A percentile compares a stretch with the other conserved stretches of the same genome.
Evolutionary conservation across 2,888 invertebrate species (phyloP).

Genomic region (Leuctra nigra): DNA sequence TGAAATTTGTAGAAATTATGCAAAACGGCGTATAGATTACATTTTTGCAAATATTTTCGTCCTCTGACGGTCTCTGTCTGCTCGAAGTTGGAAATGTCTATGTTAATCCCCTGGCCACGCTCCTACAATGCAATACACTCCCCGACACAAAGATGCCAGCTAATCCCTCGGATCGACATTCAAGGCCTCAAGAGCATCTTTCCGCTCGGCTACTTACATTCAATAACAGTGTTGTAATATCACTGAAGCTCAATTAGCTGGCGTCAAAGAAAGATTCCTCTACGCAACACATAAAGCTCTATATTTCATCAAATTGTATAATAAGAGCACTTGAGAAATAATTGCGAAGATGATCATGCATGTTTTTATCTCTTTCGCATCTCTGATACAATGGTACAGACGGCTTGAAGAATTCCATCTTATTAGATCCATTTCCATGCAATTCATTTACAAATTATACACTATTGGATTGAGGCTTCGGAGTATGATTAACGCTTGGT

Average conservation of each 20-base stretch:
- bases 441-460: conserved; percentile 18
- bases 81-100: too few relatives aligned
- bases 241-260: conserved; percentile 8
- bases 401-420: neutral
- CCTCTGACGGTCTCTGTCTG: too few relatives aligned
- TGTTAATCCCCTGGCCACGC: conserved; percentile 6
- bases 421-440: conserved; percentile 13
- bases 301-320: neutral
- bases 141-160: neutral
- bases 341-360: neutral
- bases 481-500: conserved; percentile 12
- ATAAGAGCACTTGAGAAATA: neutral
- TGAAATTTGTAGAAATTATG: too few relatives aligned
- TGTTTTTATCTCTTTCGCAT: neutral
- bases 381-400: neutral
- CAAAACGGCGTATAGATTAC: too few relatives aligned
- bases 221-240: conserved; percentile 16
- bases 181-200: conserved; percentile 10
- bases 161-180: conserved; percentile 1
- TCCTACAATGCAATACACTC: conserved; percentile 11
- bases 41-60: too few relatives aligned
- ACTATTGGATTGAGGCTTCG: conserved; percentile 10
- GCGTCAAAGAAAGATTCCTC: conserved; percentile 7
- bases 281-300: neutral
- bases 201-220: neutral